Percentiles rank a stretch among this genome's conserved stretches.
phyloP scores from a whole-genome alignment of 2,797 vertebrate genomes.

The Zalophus californianus region DNA sequence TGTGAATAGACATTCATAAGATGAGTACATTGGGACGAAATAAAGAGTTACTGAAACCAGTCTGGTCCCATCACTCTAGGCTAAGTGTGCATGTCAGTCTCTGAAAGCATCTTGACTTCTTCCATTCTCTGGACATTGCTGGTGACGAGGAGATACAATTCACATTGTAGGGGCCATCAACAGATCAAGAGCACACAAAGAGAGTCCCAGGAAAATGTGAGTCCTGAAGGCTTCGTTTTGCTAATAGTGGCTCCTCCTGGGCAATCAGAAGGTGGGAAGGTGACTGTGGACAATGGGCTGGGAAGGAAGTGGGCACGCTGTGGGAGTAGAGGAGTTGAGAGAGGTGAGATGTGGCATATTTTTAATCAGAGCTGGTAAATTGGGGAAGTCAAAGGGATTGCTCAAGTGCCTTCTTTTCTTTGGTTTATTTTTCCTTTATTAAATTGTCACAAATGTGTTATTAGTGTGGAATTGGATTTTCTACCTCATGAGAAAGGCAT shows the following conservation, averaged over 20 bases:
- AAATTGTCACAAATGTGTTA: not conserved
- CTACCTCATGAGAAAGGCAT: not conserved
- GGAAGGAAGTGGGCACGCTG: not conserved
- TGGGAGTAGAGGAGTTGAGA: not conserved
- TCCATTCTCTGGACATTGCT: not conserved
- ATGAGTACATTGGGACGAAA: not conserved
- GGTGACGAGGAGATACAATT: not conserved
- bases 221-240: not conserved
- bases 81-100: not conserved
- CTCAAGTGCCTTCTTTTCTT: not conserved
- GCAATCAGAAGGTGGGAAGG: not conserved
- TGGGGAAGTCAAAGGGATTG: not conserved
- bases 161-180: not conserved
- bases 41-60: not conserved
- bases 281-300: not conserved
- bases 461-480: not conserved
- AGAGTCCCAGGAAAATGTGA: not conserved
- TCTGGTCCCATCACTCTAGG: not conserved
- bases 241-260: not conserved
- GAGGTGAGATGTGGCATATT: not conserved
- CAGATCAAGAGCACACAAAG: not conserved
- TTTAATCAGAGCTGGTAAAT: not conserved
- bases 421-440: constrained; percentile 8
- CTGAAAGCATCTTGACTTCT: not conserved
- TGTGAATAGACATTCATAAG: not conserved